Conservation (phyloP, 2,888 invertebrate species). For the Linyphia triangularis region DNA sequence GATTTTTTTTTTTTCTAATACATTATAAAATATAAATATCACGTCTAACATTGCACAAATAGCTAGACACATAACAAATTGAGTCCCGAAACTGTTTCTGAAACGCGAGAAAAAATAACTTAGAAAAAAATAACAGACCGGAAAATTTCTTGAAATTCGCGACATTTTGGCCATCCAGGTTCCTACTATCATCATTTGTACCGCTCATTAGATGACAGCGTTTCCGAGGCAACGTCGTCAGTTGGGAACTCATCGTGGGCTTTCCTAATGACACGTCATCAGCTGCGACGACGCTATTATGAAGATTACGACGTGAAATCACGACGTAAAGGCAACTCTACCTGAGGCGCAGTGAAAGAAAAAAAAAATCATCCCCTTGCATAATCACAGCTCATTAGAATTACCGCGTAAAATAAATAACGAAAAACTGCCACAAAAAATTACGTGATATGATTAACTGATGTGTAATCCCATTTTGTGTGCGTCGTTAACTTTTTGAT, state of each 20-base stretch:
- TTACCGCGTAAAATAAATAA: constrained; percentile 59
- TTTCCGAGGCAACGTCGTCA: constrained; percentile 26
- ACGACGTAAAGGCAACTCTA: background rate
- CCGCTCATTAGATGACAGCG: constrained; percentile 46
- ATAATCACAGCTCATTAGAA: constrained; percentile 71
- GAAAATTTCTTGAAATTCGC: background rate
- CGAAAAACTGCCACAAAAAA: constrained; percentile 46
- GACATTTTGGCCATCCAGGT: background rate
- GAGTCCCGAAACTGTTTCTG: too few relatives aligned
- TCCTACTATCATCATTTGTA: background rate
- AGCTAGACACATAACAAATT: too few relatives aligned
- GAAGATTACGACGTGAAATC: constrained; percentile 48
- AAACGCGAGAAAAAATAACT: background rate
- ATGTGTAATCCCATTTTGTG: constrained; percentile 52
- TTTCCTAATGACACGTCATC: constrained; percentile 64
- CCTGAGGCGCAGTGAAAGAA: background rate
- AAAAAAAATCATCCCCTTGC: constrained; percentile 30
- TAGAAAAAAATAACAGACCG: background rate
- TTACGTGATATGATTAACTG: constrained; percentile 42
- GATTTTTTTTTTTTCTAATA: too few relatives aligned
- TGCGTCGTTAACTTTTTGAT: constrained; percentile 58
- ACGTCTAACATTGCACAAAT: too few relatives aligned
- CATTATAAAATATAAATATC: too few relatives aligned
- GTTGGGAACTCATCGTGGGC: constrained; percentile 24
- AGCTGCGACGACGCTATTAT: constrained; percentile 44